Percentiles rank a stretch among this genome's conserved stretches.
Evolutionary conservation across 2,888 invertebrate species (phyloP).

Genomic region (Apotomis betuletana): DNA sequence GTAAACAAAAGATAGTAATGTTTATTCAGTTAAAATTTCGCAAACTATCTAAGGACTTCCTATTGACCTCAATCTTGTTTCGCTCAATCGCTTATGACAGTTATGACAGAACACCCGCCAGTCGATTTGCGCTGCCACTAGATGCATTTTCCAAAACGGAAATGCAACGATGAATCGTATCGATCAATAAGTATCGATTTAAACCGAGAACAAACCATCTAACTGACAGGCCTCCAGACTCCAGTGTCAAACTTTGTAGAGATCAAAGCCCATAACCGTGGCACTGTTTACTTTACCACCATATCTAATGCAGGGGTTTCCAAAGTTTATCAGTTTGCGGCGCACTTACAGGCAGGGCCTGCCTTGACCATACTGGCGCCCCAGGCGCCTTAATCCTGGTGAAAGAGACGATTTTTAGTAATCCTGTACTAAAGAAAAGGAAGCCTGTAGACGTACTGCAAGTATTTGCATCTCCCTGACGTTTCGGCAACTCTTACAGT

Average conservation of each 20-base stretch:
- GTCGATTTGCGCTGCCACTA: not conserved
- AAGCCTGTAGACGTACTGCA: too few relatives aligned
- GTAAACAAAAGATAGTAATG: not conserved
- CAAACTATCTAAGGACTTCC: not conserved
- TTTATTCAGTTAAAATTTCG: not conserved
- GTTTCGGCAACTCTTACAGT: too few relatives aligned
- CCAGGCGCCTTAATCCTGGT: too few relatives aligned
- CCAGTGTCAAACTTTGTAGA: slow-evolving; percentile 10
- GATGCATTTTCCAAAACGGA: not conserved
- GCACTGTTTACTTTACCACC: slow-evolving; percentile 20
- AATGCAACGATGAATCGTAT: not conserved
- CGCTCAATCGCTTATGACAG: not conserved
- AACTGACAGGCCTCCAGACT: not conserved
- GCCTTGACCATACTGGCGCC: too few relatives aligned
- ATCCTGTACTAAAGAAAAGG: too few relatives aligned
- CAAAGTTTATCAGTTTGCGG: too few relatives aligned
- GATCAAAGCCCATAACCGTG: not conserved
- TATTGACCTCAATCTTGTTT: not conserved
- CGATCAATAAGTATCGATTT: not conserved
- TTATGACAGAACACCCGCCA: not conserved
- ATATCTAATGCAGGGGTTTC: not conserved
- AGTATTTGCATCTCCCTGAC: too few relatives aligned
- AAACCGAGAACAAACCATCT: not conserved
- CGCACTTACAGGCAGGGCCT: too few relatives aligned
- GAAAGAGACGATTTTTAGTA: too few relatives aligned